These are phyloP conservation scores for Drosophila leontia DNA, from an alignment of 1,140 invertebrate genomes.

Conservation along the genomic window DNA sequence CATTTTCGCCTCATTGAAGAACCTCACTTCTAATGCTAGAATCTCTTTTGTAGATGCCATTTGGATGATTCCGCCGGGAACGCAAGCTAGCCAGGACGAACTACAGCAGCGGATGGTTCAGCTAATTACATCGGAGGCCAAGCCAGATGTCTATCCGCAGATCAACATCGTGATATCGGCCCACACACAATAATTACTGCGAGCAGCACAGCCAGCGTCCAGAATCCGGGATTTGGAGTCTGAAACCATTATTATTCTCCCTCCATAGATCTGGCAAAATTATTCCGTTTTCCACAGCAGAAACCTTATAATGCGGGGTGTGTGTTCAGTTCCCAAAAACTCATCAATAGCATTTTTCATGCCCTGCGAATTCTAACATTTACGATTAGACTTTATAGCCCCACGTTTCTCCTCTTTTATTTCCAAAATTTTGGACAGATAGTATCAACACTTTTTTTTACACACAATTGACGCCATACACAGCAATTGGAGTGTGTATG, in stretches of 20 bases:
- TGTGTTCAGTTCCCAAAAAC: slow-evolving; percentile 24
- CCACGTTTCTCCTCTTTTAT: not conserved
- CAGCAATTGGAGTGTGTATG: not conserved
- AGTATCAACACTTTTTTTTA: not conserved
- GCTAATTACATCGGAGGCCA: slow-evolving; percentile 73
- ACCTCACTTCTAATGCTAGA: not conserved
- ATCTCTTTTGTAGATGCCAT: slow-evolving; percentile 54
- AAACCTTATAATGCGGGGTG: slow-evolving; percentile 14
- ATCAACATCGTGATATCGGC: slow-evolving; percentile 84
- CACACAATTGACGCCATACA: slow-evolving; percentile 33
- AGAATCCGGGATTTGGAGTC: slow-evolving; percentile 5
- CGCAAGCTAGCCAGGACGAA: slow-evolving; percentile 75
- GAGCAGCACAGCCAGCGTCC: slow-evolving; percentile 3
- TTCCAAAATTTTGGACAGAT: slow-evolving; percentile 31
- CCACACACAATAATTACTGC: slow-evolving; percentile 73
- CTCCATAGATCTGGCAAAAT: slow-evolving; percentile 8
- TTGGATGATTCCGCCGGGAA: slow-evolving; percentile 80
- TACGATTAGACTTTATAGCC: slow-evolving; percentile 23
- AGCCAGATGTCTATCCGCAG: slow-evolving; percentile 80
- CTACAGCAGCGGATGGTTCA: slow-evolving; percentile 81
- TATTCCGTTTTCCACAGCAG: slow-evolving; percentile 5
- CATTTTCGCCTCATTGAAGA: not conserved
- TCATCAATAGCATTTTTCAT: slow-evolving; percentile 41
- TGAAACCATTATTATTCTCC: slow-evolving; percentile 5
- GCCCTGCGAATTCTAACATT: slow-evolving; percentile 28